A percentile compares a stretch with the other conserved stretches of the same genome.
Evolutionary conservation across 2,113 vertebrate genomes (phyloP).

Genomic region (Carassius auratus): DNA sequence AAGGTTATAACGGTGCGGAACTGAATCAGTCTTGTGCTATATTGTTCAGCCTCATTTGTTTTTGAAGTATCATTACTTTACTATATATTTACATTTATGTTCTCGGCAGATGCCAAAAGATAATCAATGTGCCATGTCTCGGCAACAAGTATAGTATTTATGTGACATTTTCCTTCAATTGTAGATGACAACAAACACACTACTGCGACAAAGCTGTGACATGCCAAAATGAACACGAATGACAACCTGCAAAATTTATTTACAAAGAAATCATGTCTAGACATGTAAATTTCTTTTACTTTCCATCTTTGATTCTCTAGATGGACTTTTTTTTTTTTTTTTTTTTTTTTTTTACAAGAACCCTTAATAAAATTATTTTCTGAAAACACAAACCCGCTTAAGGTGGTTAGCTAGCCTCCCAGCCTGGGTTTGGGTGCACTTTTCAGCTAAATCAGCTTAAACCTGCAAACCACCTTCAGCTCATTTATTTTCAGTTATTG

Average conservation of each 20-base stretch:
- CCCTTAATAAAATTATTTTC: not conserved
- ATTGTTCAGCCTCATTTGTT: conserved; percentile 7
- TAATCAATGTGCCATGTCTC: not conserved
- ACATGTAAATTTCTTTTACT: not conserved
- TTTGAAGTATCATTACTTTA: not conserved
- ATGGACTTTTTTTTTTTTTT: not conserved
- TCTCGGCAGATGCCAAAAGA: conserved; percentile 3
- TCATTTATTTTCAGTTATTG: not conserved
- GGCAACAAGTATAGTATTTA: too few species aligned
- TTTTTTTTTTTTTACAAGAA: not conserved
- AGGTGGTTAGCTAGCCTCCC: too few species aligned
- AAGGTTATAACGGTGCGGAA: not conserved
- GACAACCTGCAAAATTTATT: not conserved
- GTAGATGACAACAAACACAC: not conserved
- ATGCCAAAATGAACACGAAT: not conserved
- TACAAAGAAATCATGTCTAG: not conserved
- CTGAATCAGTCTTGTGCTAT: conserved; percentile 12
- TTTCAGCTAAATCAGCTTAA: not conserved
- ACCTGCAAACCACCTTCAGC: not conserved
- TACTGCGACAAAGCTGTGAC: too few species aligned
- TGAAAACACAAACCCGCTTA: not conserved
- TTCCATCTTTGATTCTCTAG: not conserved
- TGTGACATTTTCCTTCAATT: not conserved
- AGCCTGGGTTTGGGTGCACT: not conserved
- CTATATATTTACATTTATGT: conserved; percentile 4